These are phyloP conservation scores for Eilema griseolum DNA, from an alignment of 2,888 invertebrate species.

Conservation along the genomic window DNA sequence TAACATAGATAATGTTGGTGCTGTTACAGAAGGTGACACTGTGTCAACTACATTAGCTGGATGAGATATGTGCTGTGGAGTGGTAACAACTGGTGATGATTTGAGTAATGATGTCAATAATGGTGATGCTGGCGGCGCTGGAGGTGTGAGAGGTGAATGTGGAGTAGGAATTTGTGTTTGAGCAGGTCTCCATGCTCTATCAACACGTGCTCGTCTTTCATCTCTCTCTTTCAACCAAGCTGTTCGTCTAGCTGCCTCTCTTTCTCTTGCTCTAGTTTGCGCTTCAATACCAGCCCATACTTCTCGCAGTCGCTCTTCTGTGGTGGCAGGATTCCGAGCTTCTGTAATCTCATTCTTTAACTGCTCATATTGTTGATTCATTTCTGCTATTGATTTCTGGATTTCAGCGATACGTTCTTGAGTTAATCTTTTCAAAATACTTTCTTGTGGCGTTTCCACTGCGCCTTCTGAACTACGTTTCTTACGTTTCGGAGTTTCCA, in stretches of 20 bases:
- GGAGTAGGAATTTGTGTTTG: constrained; percentile 50
- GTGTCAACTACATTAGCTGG: constrained; percentile 78
- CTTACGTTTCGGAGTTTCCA: constrained; percentile 94
- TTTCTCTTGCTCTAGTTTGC: constrained; percentile 90
- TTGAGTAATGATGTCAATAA: constrained; percentile 94
- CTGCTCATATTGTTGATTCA: constrained; percentile 91
- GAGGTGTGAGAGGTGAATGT: constrained; percentile 75
- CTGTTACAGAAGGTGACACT: constrained; percentile 89
- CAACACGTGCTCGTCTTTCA: constrained; percentile 87
- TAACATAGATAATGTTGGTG: constrained; percentile 92
- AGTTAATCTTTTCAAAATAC: constrained; percentile 91
- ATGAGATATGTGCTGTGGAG: constrained; percentile 78
- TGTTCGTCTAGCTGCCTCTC: constrained; percentile 88
- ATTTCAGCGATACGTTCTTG: constrained; percentile 93
- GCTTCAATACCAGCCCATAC: constrained; percentile 92
- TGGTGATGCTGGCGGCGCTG: constrained; percentile 89
- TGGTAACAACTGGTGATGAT: constrained; percentile 81
- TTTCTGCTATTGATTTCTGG: constrained; percentile 89
- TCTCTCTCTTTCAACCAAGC: constrained; percentile 90
- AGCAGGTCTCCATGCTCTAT: constrained; percentile 87
- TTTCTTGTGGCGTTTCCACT: constrained; percentile 91
- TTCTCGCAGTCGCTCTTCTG: constrained; percentile 91
- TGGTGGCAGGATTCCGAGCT: constrained; percentile 80
- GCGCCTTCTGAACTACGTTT: constrained; percentile 89
- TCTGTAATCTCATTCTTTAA: constrained; percentile 87